Evolutionary conservation across 2,888 invertebrate species (phyloP).

Genomic region (Spodoptera picta): DNA sequence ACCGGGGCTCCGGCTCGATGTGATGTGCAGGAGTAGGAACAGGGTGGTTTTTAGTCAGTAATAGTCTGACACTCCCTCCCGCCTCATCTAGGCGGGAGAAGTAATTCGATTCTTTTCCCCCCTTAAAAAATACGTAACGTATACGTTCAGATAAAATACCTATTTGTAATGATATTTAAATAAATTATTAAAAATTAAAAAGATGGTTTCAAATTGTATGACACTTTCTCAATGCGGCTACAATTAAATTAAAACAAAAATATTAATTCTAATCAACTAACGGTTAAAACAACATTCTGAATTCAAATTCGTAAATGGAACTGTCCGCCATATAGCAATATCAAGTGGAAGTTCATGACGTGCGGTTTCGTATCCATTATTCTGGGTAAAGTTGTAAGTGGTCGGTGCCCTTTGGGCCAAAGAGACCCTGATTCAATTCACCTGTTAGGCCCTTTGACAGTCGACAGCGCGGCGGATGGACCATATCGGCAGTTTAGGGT

Average conservation of each 20-base stretch:
- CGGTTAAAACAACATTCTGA: conserved; percentile 26
- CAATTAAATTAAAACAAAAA: background rate
- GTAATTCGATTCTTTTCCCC: too few relatives aligned
- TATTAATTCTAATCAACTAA: conserved; percentile 3
- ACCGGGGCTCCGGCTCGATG: too few relatives aligned
- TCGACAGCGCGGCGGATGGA: conserved; percentile 50
- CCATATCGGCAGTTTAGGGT: conserved; percentile 67
- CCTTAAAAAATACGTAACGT: too few relatives aligned
- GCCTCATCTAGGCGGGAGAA: too few relatives aligned
- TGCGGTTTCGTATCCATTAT: conserved; percentile 82
- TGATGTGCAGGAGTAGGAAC: too few relatives aligned
- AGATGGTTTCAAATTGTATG: too few relatives aligned
- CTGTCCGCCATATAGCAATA: conserved; percentile 56
- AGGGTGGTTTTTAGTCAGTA: too few relatives aligned
- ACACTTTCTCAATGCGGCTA: too few relatives aligned
- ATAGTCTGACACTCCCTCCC: too few relatives aligned
- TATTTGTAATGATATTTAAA: too few relatives aligned
- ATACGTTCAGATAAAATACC: too few relatives aligned
- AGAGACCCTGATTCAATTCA: conserved; percentile 79
- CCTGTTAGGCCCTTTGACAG: conserved; percentile 74
- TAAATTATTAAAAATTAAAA: too few relatives aligned
- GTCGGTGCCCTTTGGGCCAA: conserved; percentile 67
- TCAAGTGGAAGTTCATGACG: conserved; percentile 68
- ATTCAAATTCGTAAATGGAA: conserved; percentile 53
- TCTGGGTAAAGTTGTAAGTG: conserved; percentile 80